These are phyloP conservation scores for Mylabris phalerata DNA, from an alignment of 1,140 invertebrate species.

Conservation along the genomic window DNA sequence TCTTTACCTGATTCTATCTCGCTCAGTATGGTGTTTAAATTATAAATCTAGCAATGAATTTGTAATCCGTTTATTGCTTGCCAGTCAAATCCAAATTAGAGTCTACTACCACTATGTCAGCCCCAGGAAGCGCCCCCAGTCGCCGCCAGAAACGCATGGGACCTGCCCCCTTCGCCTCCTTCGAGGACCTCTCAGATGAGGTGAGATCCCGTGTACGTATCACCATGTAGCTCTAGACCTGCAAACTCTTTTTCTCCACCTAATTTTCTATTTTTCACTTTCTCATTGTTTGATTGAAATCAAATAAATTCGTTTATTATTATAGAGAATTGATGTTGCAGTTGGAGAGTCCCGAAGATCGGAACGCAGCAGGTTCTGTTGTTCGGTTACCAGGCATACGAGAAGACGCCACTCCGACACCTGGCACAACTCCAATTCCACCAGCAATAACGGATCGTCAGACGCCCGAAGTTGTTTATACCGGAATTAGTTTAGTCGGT, in stretches of 20 bases:
- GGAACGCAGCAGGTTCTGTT: slow-evolving; percentile 40
- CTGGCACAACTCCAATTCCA: slow-evolving; percentile 40
- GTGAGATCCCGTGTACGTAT: slow-evolving; percentile 56
- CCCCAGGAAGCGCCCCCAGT: slow-evolving; percentile 18
- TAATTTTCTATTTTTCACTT: too few relatives aligned
- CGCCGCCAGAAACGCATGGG: slow-evolving; percentile 64
- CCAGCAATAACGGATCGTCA: slow-evolving; percentile 6
- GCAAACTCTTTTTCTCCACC: not conserved
- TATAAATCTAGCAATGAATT: not conserved
- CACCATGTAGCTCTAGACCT: slow-evolving; percentile 16
- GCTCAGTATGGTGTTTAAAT: not conserved
- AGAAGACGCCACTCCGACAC: slow-evolving; percentile 50
- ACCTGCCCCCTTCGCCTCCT: slow-evolving; percentile 86
- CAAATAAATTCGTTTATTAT: not conserved
- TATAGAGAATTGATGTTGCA: slow-evolving; percentile 28
- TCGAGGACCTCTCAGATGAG: slow-evolving; percentile 83
- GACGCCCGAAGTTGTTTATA: slow-evolving; percentile 23
- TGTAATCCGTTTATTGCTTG: slow-evolving; percentile 15
- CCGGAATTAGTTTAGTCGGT: slow-evolving; percentile 37
- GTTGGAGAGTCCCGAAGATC: slow-evolving; percentile 56
- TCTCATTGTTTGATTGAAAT: too few relatives aligned
- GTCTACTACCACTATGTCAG: slow-evolving; percentile 19
- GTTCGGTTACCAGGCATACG: slow-evolving; percentile 61
- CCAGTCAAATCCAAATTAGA: slow-evolving; percentile 16
- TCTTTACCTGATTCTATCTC: not conserved